These are phyloP conservation scores for Gonioctena quinquepunctata DNA, from an alignment of 1,140 invertebrate genomes.

Conservation along the genomic window DNA sequence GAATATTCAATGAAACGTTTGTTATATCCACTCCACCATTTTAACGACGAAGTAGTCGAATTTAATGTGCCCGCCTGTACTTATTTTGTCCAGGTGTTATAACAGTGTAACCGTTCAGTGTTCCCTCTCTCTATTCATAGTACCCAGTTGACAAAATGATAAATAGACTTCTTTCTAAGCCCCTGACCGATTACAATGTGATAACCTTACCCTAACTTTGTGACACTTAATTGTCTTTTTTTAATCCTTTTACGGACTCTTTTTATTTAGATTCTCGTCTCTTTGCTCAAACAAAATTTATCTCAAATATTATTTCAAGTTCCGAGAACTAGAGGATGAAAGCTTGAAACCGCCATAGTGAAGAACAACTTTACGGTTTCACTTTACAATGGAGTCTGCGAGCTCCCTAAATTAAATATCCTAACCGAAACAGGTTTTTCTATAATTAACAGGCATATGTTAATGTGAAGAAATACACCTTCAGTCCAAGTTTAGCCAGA, in stretches of 20 bases:
- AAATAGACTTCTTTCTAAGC: slow-evolving; percentile 42
- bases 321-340: slow-evolving; percentile 4
- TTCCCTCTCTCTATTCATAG: slow-evolving; percentile 21
- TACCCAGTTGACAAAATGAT: slow-evolving; percentile 46
- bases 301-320: neutral
- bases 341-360: slow-evolving; percentile 8
- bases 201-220: slow-evolving; percentile 6
- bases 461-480: slow-evolving; percentile 38
- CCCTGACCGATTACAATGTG: slow-evolving; percentile 40
- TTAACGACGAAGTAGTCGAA: slow-evolving; percentile 24
- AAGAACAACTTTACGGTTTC: slow-evolving; percentile 16
- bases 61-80: slow-evolving; percentile 40
- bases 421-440: slow-evolving; percentile 35
- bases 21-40: neutral
- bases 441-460: slow-evolving; percentile 40
- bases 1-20: neutral
- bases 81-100: slow-evolving; percentile 42
- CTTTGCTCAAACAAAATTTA: neutral
- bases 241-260: neutral
- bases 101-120: slow-evolving; percentile 44
- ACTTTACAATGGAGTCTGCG: slow-evolving; percentile 23
- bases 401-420: slow-evolving; percentile 39
- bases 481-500: slow-evolving; percentile 17
- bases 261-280: too few species aligned
- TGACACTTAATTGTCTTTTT: neutral